A percentile compares a stretch with the other conserved stretches of the same genome.
Evolutionary conservation across 2,888 invertebrate genomes (phyloP).

Genomic region (Xestia c-nigrum): DNA sequence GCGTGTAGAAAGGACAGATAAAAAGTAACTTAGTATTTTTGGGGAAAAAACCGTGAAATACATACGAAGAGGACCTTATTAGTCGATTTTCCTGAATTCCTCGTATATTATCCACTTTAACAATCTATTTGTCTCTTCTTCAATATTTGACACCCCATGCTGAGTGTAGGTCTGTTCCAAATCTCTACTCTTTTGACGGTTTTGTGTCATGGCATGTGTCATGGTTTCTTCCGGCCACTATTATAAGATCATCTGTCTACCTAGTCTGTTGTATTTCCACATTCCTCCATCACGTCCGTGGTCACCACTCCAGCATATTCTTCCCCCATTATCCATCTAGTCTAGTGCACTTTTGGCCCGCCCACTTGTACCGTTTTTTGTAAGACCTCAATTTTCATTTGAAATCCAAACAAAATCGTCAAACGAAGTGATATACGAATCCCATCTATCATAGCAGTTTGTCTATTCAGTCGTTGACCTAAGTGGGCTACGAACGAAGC

Average conservation of each 20-base stretch:
- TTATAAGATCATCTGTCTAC: too few species aligned
- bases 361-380: too few species aligned
- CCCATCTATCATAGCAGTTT: not conserved
- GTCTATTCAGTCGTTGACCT: slow-evolving; percentile 4
- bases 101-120: not conserved
- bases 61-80: not conserved
- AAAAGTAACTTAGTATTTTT: too few species aligned
- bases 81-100: not conserved
- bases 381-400: not conserved
- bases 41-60: not conserved
- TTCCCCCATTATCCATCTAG: not conserved
- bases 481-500: slow-evolving; percentile 7
- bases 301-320: not conserved
- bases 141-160: too few species aligned
- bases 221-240: too few species aligned
- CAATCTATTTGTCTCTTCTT: too few species aligned
- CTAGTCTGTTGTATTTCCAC: too few species aligned
- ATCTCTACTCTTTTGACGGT: too few species aligned
- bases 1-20: not conserved
- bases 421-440: not conserved
- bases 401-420: not conserved
- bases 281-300: not conserved
- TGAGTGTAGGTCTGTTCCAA: too few species aligned
- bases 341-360: not conserved
- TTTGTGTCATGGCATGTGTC: too few species aligned